Base-by-base conservation (phyloP, 2,888 invertebrate genomes). In the Cenopis cana region DNA sequence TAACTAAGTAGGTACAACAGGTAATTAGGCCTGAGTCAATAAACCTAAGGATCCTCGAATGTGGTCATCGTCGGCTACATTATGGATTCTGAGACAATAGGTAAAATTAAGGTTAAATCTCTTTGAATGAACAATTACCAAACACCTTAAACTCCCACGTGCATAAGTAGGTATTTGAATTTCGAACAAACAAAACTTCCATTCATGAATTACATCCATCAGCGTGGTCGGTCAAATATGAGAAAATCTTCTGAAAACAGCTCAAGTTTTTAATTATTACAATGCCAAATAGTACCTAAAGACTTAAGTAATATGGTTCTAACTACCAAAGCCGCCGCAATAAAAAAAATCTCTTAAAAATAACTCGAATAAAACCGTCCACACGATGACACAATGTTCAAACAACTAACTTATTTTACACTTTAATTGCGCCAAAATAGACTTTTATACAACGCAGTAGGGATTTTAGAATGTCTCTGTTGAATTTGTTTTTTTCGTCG, bases 361-460 rank as follows among this genome's bases (percentile, higher is more conserved):
- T 56, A 62, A 55, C 46, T 50, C 18, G n/a, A 50, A 68, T 52
- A 68, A 50, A 20, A 33, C 11, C 54, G 55, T 52, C 41, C 50
- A 59, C 49, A 52, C 41, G 65, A 65, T 70, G 65, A 59, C 68
- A 65, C 69, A 54, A 66, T 20, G 67, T 88, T 84, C 79, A 78
- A 62, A 12, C 11, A 1, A 12, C 52, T 14, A 54, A 20, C 2
- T 11, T n/a, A 36, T 18, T 20, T 17, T 50, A 12, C 33, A 36
- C 18, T 52, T 10, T 1, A 8, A 8, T 3, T 36, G 12, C 5
- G 5, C 0, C 0, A 62, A 52, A 62, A 14, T 52, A 8, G 50
- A 54, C 52, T 36, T 14, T 50, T 20, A 24, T 20, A 6, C 20
- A 10, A 24, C 6, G 11, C 10, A 0, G 1, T 38, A 38, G 11